Percentiles rank a stretch among this genome's conserved stretches.
phyloP scores from a whole-genome alignment of 2,113 vertebrate genomes.

The Mustela lutreola region DNA sequence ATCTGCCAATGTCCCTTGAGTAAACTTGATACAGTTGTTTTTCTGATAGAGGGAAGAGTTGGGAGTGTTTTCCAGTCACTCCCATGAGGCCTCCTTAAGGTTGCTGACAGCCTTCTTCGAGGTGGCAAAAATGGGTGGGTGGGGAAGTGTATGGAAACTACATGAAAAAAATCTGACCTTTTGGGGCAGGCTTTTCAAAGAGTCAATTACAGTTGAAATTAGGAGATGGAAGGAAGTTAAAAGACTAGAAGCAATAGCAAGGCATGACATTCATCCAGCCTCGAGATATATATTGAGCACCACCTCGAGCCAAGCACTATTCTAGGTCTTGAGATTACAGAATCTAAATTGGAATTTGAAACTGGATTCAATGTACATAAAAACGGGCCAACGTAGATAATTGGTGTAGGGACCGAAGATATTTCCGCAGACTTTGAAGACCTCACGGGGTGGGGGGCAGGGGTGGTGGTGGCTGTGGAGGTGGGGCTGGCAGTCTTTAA shows the following conservation, averaged over 20 bases:
- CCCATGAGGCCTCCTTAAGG: background rate
- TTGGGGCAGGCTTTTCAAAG: background rate
- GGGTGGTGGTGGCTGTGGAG: background rate
- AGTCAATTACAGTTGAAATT: conserved; percentile 4
- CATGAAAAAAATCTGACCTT: background rate
- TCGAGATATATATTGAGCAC: background rate
- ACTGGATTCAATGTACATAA: conserved; percentile 57
- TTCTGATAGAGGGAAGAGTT: background rate
- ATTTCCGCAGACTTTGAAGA: background rate
- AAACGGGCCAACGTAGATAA: background rate
- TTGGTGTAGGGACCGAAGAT: background rate
- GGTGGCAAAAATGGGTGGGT: background rate
- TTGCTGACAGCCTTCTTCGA: background rate
- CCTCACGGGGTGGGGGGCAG: background rate
- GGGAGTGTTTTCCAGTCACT: background rate
- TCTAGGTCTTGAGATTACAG: conserved; percentile 54
- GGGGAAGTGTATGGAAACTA: background rate
- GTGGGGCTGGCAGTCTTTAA: background rate
- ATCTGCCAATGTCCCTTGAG: background rate
- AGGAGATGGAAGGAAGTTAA: conserved; percentile 32
- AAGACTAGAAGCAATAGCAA: background rate
- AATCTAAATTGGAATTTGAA: conserved; percentile 59
- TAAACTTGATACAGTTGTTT: background rate
- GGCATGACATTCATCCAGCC: background rate
- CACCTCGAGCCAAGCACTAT: conserved; percentile 43